Conservation (phyloP, 2,888 invertebrate species). For the Lordiphosa andalusiaca region DNA sequence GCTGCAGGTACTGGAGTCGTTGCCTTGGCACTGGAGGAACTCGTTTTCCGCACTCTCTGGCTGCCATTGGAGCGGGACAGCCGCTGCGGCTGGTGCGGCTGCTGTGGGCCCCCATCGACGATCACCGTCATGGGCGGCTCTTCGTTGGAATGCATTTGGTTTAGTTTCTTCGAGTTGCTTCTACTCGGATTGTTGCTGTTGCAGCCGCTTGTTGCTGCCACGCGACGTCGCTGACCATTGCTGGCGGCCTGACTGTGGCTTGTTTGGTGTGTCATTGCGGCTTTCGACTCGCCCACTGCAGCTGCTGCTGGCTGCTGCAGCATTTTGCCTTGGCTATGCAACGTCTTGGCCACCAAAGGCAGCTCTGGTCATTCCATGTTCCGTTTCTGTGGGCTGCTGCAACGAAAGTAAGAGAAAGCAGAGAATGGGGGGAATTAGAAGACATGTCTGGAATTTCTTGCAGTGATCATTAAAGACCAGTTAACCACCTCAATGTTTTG, state of each 20-base stretch:
- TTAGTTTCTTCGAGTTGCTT: conserved; percentile 41
- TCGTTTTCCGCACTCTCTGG: conserved; percentile 62
- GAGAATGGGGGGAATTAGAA: background rate
- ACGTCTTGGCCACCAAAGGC: conserved; percentile 34
- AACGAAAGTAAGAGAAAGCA: conserved; percentile 17
- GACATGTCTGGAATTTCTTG: background rate
- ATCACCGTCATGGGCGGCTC: conserved; percentile 67
- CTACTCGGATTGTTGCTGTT: conserved; percentile 29
- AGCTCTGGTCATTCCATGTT: conserved; percentile 57
- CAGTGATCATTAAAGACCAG: conserved; percentile 8
- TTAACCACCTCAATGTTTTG: conserved; percentile 3
- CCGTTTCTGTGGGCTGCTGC: conserved; percentile 12
- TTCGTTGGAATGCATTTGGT: conserved; percentile 77
- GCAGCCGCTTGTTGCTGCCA: conserved; percentile 37
- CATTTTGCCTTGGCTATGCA: conserved; percentile 48
- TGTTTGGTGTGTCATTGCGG: conserved; percentile 16
- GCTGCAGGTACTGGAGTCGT: conserved; percentile 14
- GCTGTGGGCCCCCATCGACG: conserved; percentile 47
- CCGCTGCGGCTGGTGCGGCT: conserved; percentile 28
- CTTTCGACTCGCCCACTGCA: conserved; percentile 18
- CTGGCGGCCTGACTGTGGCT: conserved; percentile 7
- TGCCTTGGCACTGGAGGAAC: conserved; percentile 68
- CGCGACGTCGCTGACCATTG: conserved; percentile 67
- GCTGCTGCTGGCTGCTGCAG: conserved; percentile 51
- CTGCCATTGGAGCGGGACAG: conserved; percentile 37